Conservation (phyloP, 2,888 invertebrate species). For the Synergus itoensis region DNA sequence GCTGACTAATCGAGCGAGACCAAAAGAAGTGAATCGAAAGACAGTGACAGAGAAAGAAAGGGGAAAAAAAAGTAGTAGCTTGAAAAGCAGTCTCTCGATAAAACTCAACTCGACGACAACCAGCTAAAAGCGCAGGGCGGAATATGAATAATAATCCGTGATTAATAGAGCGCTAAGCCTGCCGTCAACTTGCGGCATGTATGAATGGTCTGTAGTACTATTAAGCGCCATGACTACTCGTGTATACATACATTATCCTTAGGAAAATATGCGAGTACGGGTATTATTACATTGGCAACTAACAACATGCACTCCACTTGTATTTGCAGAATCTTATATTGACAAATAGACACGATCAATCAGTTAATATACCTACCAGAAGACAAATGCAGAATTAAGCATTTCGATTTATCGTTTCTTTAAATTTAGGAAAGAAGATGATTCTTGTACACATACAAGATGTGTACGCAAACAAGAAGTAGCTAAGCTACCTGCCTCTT, state of each 20-base stretch:
- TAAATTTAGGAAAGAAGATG: not conserved
- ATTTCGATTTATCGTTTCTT: not conserved
- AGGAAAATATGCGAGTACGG: constrained; percentile 11
- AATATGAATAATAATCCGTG: constrained; percentile 73
- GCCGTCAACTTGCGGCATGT: constrained; percentile 64
- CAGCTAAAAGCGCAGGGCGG: constrained; percentile 58
- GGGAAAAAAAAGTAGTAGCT: constrained; percentile 50
- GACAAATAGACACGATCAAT: not conserved
- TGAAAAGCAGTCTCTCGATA: constrained; percentile 58
- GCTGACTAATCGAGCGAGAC: constrained; percentile 50
- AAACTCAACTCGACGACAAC: constrained; percentile 61
- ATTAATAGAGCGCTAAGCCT: constrained; percentile 74
- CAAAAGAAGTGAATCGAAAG: constrained; percentile 38
- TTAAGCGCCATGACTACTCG: constrained; percentile 59
- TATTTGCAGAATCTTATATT: not conserved
- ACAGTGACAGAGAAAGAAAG: constrained; percentile 32
- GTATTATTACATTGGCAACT: not conserved
- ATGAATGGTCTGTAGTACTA: constrained; percentile 71
- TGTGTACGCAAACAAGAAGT: constrained; percentile 58
- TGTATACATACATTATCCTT: constrained; percentile 29
- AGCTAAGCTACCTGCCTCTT: constrained; percentile 62
- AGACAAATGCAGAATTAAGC: not conserved
- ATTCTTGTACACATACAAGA: constrained; percentile 55
- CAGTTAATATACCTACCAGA: not conserved
- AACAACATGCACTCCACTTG: constrained; percentile 5